Conservation (phyloP, 2,113 vertebrate genomes). For the Emydocephalus ijimae region DNA sequence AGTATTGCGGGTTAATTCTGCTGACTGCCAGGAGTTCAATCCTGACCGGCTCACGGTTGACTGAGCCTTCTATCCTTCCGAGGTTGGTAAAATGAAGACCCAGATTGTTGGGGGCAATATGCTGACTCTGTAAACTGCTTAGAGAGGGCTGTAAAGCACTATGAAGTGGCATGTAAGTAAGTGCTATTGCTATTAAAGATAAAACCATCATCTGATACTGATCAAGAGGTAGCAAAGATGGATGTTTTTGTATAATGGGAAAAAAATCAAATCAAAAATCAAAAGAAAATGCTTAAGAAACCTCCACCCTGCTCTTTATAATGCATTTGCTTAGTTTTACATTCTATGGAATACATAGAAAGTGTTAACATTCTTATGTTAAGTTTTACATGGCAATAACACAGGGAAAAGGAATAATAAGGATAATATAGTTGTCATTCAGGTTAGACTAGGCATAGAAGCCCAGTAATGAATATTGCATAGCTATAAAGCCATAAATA, state of each 20-base stretch:
- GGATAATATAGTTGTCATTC: background rate
- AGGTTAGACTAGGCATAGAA: background rate
- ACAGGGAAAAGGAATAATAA: background rate
- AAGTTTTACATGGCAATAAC: background rate
- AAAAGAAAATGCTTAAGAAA: background rate
- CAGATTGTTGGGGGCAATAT: background rate
- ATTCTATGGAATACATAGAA: background rate
- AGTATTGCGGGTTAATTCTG: background rate
- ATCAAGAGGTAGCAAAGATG: no score
- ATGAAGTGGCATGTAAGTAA: background rate
- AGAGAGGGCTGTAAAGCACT: background rate
- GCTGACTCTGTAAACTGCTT: background rate
- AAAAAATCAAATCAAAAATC: background rate
- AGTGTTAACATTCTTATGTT: background rate
- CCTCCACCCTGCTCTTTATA: background rate
- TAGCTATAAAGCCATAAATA: background rate
- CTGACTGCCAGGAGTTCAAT: background rate
- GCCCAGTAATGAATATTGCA: background rate
- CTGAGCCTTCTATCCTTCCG: background rate
- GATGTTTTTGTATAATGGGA: background rate
- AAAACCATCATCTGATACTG: background rate
- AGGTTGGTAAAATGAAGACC: background rate
- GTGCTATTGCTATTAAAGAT: background rate
- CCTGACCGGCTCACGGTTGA: background rate
- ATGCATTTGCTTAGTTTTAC: background rate